phyloP scores from a whole-genome alignment of 2,888 invertebrate species.

The Actias luna region DNA sequence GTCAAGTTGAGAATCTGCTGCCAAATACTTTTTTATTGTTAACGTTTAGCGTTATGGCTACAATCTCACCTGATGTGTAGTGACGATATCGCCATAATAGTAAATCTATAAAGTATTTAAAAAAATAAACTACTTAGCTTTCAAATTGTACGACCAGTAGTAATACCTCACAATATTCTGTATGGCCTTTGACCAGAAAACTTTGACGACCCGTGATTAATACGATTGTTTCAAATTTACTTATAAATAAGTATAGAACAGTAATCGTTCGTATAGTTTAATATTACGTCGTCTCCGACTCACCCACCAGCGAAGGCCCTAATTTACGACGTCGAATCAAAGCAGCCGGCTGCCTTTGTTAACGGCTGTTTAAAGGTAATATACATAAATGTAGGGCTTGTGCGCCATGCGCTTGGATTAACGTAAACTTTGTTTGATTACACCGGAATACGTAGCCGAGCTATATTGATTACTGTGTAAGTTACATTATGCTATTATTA shows the following conservation, averaged over 20 bases:
- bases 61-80: too few relatives aligned
- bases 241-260: too few relatives aligned
- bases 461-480: background rate
- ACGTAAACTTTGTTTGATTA: slow-evolving; percentile 8
- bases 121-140: too few relatives aligned
- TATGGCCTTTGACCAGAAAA: too few relatives aligned
- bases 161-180: too few relatives aligned
- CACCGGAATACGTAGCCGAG: background rate
- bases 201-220: too few relatives aligned
- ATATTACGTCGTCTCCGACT: background rate
- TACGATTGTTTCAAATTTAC: background rate
- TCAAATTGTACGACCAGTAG: too few relatives aligned
- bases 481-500: background rate
- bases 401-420: slow-evolving; percentile 10
- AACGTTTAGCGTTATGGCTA: too few relatives aligned
- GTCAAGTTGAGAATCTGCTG: too few relatives aligned
- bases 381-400: slow-evolving; percentile 20
- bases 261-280: background rate
- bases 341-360: slow-evolving; percentile 28
- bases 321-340: slow-evolving; percentile 34
- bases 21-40: too few relatives aligned
- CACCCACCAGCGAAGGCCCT: slow-evolving; percentile 25
- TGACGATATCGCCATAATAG: too few relatives aligned
- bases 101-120: too few relatives aligned
- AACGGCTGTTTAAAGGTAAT: slow-evolving; percentile 26